Evolutionary conservation across 1,140 invertebrate species (phyloP).

Genomic region (Mizuhopecten yessoensis): DNA sequence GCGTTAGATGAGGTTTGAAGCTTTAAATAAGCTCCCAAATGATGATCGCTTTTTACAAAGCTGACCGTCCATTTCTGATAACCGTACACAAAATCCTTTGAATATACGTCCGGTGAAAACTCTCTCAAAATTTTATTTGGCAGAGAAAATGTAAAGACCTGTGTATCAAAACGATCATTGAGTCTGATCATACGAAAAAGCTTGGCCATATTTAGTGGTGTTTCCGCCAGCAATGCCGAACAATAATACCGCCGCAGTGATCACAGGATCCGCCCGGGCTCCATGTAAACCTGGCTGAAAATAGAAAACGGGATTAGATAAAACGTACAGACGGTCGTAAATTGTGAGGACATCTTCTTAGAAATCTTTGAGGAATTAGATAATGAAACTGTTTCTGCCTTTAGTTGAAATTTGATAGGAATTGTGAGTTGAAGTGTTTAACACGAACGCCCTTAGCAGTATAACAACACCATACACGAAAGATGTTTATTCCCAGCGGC

Average conservation of each 20-base stretch:
- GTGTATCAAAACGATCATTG: conserved; percentile 92
- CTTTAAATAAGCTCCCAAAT: conserved; percentile 92
- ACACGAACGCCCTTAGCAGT: neutral
- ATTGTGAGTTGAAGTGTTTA: neutral
- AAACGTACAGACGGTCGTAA: neutral
- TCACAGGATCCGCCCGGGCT: neutral
- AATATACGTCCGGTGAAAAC: conserved; percentile 74
- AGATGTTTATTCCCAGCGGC: neutral
- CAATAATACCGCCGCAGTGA: neutral
- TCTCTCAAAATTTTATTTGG: conserved; percentile 75
- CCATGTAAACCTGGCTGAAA: neutral
- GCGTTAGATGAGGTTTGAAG: conserved; percentile 90
- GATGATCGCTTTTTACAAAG: conserved; percentile 91
- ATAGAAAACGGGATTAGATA: conserved; percentile 19
- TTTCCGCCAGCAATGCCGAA: neutral
- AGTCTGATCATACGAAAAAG: conserved; percentile 93
- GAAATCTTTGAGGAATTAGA: neutral
- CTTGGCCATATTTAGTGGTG: conserved; percentile 88
- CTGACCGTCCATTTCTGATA: conserved; percentile 95
- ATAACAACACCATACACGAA: neutral
- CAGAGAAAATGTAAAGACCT: conserved; percentile 85
- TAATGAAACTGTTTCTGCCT: neutral
- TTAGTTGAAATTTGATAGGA: conserved; percentile 35
- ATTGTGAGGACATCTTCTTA: neutral
- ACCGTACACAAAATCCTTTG: conserved; percentile 90